These are phyloP conservation scores for Oceanites oceanicus DNA, from an alignment of 2,113 vertebrate species.

Conservation along the genomic window DNA sequence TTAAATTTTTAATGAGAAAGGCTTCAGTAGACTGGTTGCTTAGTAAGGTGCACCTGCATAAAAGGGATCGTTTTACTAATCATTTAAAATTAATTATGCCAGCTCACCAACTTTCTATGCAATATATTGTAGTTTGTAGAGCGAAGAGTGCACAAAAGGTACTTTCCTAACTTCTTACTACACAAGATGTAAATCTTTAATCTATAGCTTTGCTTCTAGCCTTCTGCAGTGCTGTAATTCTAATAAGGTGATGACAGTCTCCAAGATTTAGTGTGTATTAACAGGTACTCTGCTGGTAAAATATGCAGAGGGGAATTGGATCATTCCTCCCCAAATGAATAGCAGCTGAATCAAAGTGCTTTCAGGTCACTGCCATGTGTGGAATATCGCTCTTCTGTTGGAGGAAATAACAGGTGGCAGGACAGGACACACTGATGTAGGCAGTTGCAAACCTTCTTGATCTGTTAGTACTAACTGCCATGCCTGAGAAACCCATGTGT, in stretches of 20 bases:
- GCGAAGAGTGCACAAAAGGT: neutral
- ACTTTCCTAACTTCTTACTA: conserved; percentile 23
- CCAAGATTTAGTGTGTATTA: neutral
- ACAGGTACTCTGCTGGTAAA: neutral
- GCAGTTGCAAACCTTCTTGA: neutral
- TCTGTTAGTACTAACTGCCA: neutral
- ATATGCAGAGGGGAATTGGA: neutral
- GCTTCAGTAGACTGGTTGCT: conserved; percentile 79
- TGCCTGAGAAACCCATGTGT: neutral
- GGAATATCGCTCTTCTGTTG: neutral
- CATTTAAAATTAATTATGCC: conserved; percentile 88
- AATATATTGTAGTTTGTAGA: conserved; percentile 35
- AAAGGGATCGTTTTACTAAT: conserved; percentile 83
- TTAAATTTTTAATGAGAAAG: conserved; percentile 84
- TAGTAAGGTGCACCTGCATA: conserved; percentile 73
- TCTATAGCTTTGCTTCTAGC: conserved; percentile 13
- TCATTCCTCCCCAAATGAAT: neutral
- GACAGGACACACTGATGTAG: neutral
- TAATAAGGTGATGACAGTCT: neutral
- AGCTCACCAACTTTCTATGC: conserved; percentile 46
- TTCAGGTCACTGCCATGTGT: neutral
- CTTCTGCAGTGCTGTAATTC: conserved; percentile 29
- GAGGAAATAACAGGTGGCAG: neutral
- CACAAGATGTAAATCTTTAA: conserved; percentile 29
- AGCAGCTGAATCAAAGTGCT: neutral